Evolutionary conservation across 2,888 invertebrate species (phyloP).

Genomic region (Pseudoips prasinana): DNA sequence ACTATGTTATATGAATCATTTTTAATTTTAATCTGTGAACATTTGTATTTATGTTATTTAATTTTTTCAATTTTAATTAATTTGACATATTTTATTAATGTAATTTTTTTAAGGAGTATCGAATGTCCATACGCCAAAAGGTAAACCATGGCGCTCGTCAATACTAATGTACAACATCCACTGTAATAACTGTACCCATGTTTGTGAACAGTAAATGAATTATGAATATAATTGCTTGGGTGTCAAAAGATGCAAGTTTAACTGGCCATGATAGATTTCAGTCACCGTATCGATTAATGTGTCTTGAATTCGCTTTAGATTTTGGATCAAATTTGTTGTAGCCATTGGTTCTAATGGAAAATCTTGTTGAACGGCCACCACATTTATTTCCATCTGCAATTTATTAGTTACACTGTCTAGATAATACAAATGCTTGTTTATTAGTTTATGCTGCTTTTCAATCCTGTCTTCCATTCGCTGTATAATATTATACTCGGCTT

Average conservation of each 20-base stretch:
- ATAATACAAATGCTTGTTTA: constrained; percentile 5
- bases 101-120: too few species aligned
- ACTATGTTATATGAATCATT: too few species aligned
- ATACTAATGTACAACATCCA: too few species aligned
- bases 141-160: too few species aligned
- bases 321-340: constrained; percentile 6
- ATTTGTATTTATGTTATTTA: too few species aligned
- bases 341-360: constrained; percentile 9
- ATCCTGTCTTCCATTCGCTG: constrained; percentile 13
- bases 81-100: too few species aligned
- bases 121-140: too few species aligned
- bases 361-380: neutral
- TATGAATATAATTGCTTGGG: constrained; percentile 18
- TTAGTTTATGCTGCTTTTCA: constrained; percentile 14
- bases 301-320: constrained; percentile 14
- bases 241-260: constrained; percentile 17
- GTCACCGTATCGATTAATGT: constrained; percentile 14
- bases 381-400: neutral
- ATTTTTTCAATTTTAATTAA: too few species aligned
- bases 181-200: too few species aligned
- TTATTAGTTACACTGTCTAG: neutral
- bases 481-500: constrained; percentile 21
- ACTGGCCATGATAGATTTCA: constrained; percentile 14
- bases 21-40: too few species aligned
- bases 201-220: too few species aligned